These are phyloP conservation scores for Balearica regulorum DNA, from an alignment of 2,797 vertebrate species.

Conservation along the genomic window DNA sequence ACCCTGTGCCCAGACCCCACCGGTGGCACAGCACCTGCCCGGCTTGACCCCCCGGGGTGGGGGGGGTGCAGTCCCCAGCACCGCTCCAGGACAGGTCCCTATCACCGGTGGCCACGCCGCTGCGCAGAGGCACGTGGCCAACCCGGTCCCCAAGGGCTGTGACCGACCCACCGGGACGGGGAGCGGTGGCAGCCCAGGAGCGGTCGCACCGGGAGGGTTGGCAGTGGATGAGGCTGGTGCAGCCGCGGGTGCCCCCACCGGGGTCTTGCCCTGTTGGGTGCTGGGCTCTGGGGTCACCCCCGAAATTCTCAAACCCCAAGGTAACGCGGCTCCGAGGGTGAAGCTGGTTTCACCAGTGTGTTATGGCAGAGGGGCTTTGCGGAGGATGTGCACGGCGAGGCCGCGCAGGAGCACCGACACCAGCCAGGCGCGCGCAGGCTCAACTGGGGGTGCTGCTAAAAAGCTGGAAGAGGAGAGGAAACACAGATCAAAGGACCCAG, in stretches of 20 bases:
- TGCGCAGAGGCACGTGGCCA: not conserved
- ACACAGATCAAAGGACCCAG: not conserved
- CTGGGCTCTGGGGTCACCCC: not conserved
- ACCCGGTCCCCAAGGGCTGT: not conserved
- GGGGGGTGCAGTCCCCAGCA: not conserved
- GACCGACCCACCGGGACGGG: rapidly evolving
- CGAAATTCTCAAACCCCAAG: not conserved
- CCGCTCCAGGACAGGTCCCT: not conserved
- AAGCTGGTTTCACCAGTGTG: rapidly evolving
- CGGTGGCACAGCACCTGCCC: rapidly evolving
- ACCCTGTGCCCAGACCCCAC: rapidly evolving
- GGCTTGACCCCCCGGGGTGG: not conserved
- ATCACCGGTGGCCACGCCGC: rapidly evolving
- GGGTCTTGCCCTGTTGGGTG: not conserved
- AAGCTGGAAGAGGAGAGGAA: not conserved
- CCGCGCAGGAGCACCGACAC: not conserved
- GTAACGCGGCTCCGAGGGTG: not conserved
- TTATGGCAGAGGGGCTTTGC: not conserved
- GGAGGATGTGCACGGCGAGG: not conserved
- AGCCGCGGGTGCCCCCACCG: rapidly evolving
- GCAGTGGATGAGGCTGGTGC: rapidly evolving
- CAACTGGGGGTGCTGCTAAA: not conserved
- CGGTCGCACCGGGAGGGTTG: rapidly evolving
- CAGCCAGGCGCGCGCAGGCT: not conserved
- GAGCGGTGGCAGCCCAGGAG: rapidly evolving